These are phyloP conservation scores for Phocoena sinus DNA, from an alignment of 2,113 vertebrate genomes.

Conservation along the genomic window DNA sequence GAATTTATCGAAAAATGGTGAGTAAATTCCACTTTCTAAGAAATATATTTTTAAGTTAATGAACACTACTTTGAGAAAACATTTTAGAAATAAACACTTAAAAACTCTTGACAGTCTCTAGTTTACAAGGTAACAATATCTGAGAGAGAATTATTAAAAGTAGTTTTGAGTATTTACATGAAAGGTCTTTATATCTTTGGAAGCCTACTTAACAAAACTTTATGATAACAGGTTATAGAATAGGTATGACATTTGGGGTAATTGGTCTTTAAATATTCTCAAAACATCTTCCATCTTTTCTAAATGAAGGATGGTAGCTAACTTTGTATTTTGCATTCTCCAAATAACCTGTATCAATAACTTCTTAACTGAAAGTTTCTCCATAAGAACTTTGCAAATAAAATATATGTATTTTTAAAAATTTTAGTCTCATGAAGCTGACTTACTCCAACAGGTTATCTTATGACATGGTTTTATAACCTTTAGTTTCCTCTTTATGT, in stretches of 20 bases:
- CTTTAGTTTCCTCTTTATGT: background rate
- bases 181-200: background rate
- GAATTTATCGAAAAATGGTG: background rate
- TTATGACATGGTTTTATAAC: background rate
- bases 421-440: background rate
- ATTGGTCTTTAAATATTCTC: background rate
- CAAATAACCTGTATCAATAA: background rate
- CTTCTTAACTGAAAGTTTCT: background rate
- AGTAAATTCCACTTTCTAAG: background rate
- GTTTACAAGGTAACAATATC: background rate
- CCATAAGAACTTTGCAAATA: background rate
- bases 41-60: background rate
- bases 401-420: background rate
- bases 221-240: background rate
- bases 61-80: background rate
- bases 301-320: background rate
- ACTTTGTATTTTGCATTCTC: background rate
- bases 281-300: background rate
- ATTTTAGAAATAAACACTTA: background rate
- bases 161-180: background rate
- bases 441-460: background rate
- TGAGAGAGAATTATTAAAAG: background rate
- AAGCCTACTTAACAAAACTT: background rate
- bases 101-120: background rate
- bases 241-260: background rate